These are phyloP conservation scores for Phalanger gymnotis DNA, from an alignment of 2,797 vertebrate species.

Conservation along the genomic window DNA sequence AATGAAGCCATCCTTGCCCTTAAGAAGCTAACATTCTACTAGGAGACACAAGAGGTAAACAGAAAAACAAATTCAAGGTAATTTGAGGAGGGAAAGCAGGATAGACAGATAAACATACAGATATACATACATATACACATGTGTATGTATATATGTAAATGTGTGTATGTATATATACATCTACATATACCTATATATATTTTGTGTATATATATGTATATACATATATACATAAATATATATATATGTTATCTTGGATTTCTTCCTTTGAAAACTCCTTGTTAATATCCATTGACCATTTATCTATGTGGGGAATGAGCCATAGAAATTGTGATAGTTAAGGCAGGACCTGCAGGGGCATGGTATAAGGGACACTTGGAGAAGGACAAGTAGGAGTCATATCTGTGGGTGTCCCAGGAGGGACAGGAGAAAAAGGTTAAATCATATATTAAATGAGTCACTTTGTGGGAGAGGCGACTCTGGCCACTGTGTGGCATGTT, in stretches of 20 bases:
- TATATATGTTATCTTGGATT: not conserved
- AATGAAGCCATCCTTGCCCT: not conserved
- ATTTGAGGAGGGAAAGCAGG: not conserved
- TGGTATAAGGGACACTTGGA: no score
- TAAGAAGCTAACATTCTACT: not conserved
- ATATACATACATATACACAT: no score
- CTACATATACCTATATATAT: no score
- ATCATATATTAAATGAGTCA: not conserved
- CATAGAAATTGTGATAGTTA: not conserved
- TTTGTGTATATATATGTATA: no score
- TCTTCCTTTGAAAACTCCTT: not conserved
- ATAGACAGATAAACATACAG: no score
- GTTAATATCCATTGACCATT: not conserved
- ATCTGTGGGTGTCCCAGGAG: not conserved
- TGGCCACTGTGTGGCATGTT: not conserved
- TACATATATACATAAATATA: no score
- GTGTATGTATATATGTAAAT: no score
- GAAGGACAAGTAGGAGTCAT: not conserved
- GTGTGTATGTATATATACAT: no score
- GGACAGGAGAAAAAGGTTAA: not conserved
- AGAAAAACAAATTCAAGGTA: not conserved
- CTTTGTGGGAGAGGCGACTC: not conserved
- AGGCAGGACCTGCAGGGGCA: not conserved
- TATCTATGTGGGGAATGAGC: not conserved
- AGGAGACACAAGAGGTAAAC: not conserved